Conservation (phyloP, 2,113 vertebrate species). For the Serinus canaria region DNA sequence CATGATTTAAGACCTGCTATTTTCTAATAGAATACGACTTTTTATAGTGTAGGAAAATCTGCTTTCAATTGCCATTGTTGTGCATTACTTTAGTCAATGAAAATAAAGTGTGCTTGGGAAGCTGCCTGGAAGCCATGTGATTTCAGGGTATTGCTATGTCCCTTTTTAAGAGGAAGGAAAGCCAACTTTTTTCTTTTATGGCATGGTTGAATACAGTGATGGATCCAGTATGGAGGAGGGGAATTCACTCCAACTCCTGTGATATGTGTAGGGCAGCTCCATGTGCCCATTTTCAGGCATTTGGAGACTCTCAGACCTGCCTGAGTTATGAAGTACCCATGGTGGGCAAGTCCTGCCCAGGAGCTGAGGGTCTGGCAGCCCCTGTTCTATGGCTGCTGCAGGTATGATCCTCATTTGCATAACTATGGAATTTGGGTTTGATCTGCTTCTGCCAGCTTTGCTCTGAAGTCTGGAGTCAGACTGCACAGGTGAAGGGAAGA, state of each 20-base stretch:
- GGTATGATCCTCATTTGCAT: neutral
- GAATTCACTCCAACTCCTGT: neutral
- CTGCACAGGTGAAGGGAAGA: neutral
- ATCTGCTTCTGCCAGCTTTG: neutral
- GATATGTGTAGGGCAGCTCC: neutral
- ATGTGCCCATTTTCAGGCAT: neutral
- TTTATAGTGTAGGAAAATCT: neutral
- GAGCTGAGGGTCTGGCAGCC: neutral
- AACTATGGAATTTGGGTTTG: neutral
- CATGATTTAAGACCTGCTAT: neutral
- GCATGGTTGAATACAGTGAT: neutral
- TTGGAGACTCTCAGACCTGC: neutral
- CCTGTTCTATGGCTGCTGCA: neutral
- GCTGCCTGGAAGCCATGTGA: conserved; percentile 14
- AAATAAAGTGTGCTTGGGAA: conserved; percentile 27
- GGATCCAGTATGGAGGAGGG: neutral
- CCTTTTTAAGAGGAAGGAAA: conserved; percentile 31
- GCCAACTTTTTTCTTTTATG: conserved; percentile 39
- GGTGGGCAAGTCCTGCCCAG: neutral
- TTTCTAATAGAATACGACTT: neutral
- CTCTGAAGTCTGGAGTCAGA: neutral
- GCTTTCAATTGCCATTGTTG: conserved; percentile 19
- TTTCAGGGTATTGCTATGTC: neutral
- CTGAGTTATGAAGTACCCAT: neutral
- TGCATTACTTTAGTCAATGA: conserved; percentile 3